These are phyloP conservation scores for Corapipo altera DNA, from an alignment of 2,113 vertebrate genomes.

Conservation along the genomic window DNA sequence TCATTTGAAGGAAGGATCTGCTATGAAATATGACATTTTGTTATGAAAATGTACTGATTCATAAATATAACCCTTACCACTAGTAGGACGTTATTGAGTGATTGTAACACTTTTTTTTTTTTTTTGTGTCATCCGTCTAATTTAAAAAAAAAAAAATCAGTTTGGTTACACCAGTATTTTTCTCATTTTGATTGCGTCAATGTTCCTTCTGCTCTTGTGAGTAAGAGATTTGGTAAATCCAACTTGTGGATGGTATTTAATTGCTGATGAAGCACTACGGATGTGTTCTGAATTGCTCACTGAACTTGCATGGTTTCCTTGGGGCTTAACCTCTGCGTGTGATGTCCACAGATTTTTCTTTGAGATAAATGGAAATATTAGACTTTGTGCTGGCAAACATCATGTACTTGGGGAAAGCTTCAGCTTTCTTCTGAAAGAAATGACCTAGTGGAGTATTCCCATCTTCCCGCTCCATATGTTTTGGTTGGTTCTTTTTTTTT, in stretches of 20 bases:
- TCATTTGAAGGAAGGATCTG: background rate
- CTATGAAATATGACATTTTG: background rate
- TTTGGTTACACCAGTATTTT: background rate
- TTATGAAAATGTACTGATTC: background rate
- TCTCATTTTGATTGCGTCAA: background rate
- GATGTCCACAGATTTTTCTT: background rate
- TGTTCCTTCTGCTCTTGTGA: background rate
- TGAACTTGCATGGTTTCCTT: background rate
- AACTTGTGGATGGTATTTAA: background rate
- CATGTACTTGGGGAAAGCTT: rapidly evolving
- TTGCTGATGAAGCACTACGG: background rate
- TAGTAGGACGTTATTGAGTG: background rate
- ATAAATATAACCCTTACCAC: background rate
- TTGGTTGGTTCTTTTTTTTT: background rate
- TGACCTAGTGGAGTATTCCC: background rate
- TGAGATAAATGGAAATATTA: background rate
- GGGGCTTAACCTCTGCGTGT: background rate
- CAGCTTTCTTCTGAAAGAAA: background rate
- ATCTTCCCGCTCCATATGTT: rapidly evolving
- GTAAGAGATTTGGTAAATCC: slow-evolving; percentile 32
- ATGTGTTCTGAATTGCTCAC: background rate
- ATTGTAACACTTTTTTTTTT: background rate
- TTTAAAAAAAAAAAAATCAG: background rate
- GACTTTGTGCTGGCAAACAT: background rate
- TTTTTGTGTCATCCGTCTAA: background rate